These are phyloP conservation scores for Spheniscus mendiculus DNA, from an alignment of 2,113 vertebrate genomes.

Conservation along the genomic window DNA sequence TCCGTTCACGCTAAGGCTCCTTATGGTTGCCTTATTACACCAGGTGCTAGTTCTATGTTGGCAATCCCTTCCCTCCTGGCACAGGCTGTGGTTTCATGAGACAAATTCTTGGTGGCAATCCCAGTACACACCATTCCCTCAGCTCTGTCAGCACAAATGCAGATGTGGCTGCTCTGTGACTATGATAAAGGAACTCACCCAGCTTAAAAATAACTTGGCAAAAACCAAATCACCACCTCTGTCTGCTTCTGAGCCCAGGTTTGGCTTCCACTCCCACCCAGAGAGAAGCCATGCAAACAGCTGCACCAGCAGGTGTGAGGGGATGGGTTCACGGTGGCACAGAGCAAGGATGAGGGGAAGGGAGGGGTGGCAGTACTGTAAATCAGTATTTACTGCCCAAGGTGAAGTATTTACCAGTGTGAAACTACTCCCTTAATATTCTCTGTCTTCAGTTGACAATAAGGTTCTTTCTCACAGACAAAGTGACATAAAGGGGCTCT, in stretches of 20 bases:
- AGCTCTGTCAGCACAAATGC: neutral
- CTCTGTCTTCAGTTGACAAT: neutral
- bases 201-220: neutral
- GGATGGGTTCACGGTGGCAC: neutral
- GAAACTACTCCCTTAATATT: neutral
- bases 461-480: neutral
- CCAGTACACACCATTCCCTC: neutral
- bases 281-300: neutral
- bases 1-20: neutral
- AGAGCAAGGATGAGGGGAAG: neutral
- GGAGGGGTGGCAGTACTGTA: neutral
- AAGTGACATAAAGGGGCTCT: neutral
- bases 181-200: neutral
- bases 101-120: neutral
- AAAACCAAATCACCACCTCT: neutral
- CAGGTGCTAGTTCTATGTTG: conserved; percentile 21
- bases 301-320: neutral
- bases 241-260: neutral
- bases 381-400: neutral
- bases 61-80: neutral
- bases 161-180: neutral
- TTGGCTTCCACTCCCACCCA: neutral
- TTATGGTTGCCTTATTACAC: neutral
- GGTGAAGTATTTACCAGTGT: neutral
- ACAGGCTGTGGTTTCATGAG: neutral